Conservation (phyloP, 2,888 invertebrate species). For the Lingula anatina region DNA sequence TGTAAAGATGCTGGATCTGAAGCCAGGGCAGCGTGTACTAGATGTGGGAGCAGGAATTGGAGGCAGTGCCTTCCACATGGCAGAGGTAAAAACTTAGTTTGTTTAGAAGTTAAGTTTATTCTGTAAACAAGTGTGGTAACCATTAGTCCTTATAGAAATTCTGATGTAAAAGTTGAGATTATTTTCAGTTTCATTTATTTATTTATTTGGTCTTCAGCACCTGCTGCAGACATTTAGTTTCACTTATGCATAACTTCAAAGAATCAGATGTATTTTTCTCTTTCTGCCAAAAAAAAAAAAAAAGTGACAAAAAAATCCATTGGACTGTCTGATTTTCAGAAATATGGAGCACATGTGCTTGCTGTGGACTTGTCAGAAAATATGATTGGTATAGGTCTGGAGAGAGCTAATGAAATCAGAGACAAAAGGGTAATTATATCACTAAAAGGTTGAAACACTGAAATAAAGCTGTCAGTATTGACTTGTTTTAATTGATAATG, state of each 20-base stretch:
- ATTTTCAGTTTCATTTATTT: no score
- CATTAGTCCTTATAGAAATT: no score
- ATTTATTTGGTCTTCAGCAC: no score
- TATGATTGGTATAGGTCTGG: slow-evolving; percentile 58
- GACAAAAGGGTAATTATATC: slow-evolving; percentile 2
- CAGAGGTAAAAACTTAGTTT: slow-evolving; percentile 35
- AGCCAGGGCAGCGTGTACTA: slow-evolving; percentile 54
- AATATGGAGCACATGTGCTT: slow-evolving; percentile 55
- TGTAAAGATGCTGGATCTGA: slow-evolving; percentile 51
- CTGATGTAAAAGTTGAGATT: no score
- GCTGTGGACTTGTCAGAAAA: slow-evolving; percentile 59
- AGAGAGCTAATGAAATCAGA: slow-evolving; percentile 48
- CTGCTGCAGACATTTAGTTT: no score
- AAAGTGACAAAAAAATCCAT: no score
- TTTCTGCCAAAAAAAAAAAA: no score
- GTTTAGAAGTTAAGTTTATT: no score
- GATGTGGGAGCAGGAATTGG: slow-evolving; percentile 61
- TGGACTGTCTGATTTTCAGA: slow-evolving; percentile 27
- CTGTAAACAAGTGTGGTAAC: no score
- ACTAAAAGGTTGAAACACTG: no score
- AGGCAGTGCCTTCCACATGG: slow-evolving; percentile 57
- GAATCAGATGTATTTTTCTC: not conserved
- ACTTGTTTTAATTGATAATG: not conserved
- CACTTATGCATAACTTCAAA: no score
- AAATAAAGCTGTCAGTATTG: no score